phyloP scores from a whole-genome alignment of 2,888 invertebrate species.

The Bedellia somnulentella region DNA sequence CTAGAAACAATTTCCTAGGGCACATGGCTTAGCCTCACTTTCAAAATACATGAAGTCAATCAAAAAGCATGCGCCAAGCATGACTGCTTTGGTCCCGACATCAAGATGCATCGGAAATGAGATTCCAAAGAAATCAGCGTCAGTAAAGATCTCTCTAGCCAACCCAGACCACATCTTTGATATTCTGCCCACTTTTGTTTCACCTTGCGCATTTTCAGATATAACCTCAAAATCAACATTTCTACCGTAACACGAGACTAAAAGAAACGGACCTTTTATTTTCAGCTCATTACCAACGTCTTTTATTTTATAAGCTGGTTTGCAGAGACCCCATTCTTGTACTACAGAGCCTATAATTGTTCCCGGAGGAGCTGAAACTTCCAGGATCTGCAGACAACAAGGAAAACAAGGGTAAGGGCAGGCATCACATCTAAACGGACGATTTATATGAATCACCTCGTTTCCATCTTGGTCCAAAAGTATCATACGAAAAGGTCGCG shows the following conservation, averaged over 20 bases:
- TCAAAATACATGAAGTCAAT: too few species aligned
- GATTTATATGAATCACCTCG: constrained; percentile 82
- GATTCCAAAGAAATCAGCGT: constrained; percentile 86
- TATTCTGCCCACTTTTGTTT: constrained; percentile 79
- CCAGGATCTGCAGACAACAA: constrained; percentile 81
- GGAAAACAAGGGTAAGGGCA: constrained; percentile 88
- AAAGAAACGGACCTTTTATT: constrained; percentile 82
- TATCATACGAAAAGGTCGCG: constrained; percentile 85
- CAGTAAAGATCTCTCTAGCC: constrained; percentile 79
- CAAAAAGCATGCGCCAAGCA: constrained; percentile 78
- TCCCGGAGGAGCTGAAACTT: constrained; percentile 75
- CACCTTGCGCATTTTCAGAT: constrained; percentile 68
- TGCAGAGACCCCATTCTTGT: constrained; percentile 76
- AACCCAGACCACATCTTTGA: constrained; percentile 89
- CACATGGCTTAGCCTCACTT: too few species aligned
- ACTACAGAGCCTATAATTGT: constrained; percentile 70
- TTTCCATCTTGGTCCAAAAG: constrained; percentile 79
- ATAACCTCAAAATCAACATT: constrained; percentile 81
- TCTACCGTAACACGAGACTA: constrained; percentile 77
- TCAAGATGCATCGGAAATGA: constrained; percentile 90
- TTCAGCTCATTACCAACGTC: constrained; percentile 73
- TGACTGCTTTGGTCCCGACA: constrained; percentile 78
- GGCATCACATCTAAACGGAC: constrained; percentile 79
- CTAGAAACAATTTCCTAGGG: too few species aligned
- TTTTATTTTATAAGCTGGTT: constrained; percentile 72